Percentiles rank a stretch among this genome's conserved stretches.
Evolutionary conservation across 2,797 vertebrate species (phyloP).

Genomic region (Adrianichthys oophorus): DNA sequence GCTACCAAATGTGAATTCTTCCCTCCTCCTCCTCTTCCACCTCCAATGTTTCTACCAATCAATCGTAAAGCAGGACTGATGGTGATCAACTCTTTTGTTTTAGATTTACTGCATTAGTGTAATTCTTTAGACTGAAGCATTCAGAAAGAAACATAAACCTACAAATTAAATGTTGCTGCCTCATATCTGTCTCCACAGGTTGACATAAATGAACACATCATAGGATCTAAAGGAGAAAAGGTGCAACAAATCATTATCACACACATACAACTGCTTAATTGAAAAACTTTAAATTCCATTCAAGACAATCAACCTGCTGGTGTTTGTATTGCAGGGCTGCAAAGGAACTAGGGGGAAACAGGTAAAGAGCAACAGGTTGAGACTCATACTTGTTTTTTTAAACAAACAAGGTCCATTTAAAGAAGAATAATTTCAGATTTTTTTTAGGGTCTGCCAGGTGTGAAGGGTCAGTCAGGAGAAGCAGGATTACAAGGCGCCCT

Average conservation of each 20-base stretch:
- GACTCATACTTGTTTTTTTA: background rate
- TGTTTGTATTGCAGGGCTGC: conserved; percentile 56
- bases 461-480: conserved; percentile 50
- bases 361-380: conserved; percentile 24
- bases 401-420: too few species aligned
- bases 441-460: conserved; percentile 57
- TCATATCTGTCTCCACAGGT: conserved; percentile 32
- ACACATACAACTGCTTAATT: background rate
- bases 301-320: background rate
- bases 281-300: background rate
- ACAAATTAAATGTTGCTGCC: background rate
- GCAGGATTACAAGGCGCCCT: conserved; percentile 48
- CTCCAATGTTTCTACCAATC: conserved; percentile 60
- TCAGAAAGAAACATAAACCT: too few species aligned
- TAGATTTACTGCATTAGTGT: too few species aligned
- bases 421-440: background rate
- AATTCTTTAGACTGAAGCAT: too few species aligned
- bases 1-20: conserved; percentile 37
- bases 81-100: conserved; percentile 30
- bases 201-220: conserved; percentile 53
- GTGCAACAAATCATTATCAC: conserved; percentile 7
- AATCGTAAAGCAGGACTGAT: conserved; percentile 47
- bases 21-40: conserved; percentile 59
- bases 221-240: conserved; percentile 53
- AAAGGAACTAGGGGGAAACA: conserved; percentile 50